These are phyloP conservation scores for Steinernema feltiae DNA, from an alignment of 1,140 invertebrate genomes.

Conservation along the genomic window DNA sequence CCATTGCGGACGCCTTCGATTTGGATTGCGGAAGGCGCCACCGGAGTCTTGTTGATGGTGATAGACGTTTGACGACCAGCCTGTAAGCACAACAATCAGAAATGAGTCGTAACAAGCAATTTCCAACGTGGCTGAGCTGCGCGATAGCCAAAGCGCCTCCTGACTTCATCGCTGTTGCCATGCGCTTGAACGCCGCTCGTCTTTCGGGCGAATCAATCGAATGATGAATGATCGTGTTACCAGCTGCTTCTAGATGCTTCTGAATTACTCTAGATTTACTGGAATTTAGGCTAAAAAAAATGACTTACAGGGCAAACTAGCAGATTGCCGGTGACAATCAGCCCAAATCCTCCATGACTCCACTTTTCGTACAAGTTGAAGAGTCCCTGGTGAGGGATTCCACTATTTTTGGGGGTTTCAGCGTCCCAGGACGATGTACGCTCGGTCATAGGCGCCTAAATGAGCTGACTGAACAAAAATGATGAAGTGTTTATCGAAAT, in stretches of 20 bases:
- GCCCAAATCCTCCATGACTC: constrained; percentile 39
- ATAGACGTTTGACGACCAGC: constrained; percentile 37
- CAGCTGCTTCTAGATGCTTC: constrained; percentile 20
- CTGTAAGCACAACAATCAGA: constrained; percentile 2
- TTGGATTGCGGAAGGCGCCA: constrained; percentile 36
- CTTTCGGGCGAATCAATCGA: constrained; percentile 5
- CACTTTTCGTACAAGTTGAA: constrained; percentile 42
- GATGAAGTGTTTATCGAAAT: too few relatives aligned
- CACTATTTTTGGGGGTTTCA: constrained; percentile 24
- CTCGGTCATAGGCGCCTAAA: constrained; percentile 35
- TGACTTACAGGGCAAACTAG: constrained; percentile 27
- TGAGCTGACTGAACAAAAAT: not conserved
- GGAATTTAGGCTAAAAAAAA: not conserved
- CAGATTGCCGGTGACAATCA: constrained; percentile 42
- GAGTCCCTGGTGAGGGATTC: constrained; percentile 34
- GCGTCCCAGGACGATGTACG: constrained; percentile 19
- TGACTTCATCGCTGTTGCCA: constrained; percentile 22
- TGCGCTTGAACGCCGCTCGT: constrained; percentile 4
- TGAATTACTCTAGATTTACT: not conserved
- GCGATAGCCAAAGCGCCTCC: constrained; percentile 26
- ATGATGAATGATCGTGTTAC: constrained; percentile 19
- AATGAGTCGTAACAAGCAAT: not conserved
- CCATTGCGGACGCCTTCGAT: constrained; percentile 1
- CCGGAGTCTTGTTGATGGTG: constrained; percentile 36
- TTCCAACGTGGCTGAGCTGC: constrained; percentile 25